phyloP scores from a whole-genome alignment of 1,140 invertebrate genomes.

The Amyelois transitella region DNA sequence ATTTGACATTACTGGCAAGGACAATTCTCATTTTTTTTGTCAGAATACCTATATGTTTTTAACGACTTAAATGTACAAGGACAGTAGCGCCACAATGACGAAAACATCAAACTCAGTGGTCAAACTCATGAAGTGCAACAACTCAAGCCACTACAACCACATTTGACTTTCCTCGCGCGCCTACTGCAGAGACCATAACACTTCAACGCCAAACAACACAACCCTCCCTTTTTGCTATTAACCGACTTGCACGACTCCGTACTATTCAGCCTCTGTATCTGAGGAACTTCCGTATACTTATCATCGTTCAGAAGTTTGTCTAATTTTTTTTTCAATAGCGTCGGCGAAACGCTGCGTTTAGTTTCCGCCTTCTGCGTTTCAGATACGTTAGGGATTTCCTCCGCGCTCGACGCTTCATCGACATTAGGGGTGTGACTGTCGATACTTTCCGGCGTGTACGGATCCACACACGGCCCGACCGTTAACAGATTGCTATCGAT shows the following conservation, averaged over 20 bases:
- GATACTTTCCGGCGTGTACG: slow-evolving; percentile 85
- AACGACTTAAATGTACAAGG: not conserved
- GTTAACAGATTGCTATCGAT: slow-evolving; percentile 72
- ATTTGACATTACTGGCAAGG: not conserved
- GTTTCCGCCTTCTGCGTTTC: slow-evolving; percentile 21
- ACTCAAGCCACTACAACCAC: slow-evolving; percentile 45
- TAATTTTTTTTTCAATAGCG: slow-evolving; percentile 69
- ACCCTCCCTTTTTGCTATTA: slow-evolving; percentile 39
- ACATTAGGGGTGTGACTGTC: slow-evolving; percentile 82
- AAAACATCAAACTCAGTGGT: not conserved
- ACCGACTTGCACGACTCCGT: slow-evolving; percentile 55
- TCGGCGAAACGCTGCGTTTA: slow-evolving; percentile 74
- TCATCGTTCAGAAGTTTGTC: slow-evolving; percentile 45
- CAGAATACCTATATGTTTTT: too few species aligned
- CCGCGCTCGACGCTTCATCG: slow-evolving; percentile 51
- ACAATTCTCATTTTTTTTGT: too few species aligned
- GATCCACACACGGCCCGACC: slow-evolving; percentile 74
- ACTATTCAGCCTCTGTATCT: slow-evolving; percentile 50
- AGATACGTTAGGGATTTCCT: slow-evolving; percentile 38
- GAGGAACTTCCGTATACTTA: slow-evolving; percentile 24
- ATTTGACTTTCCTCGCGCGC: slow-evolving; percentile 42
- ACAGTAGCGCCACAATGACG: not conserved
- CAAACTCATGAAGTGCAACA: slow-evolving; percentile 47
- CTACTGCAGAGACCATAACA: slow-evolving; percentile 61
- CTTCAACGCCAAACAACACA: slow-evolving; percentile 58